phyloP scores from a whole-genome alignment of 2,113 vertebrate species.

The Picathartes gymnocephalus region DNA sequence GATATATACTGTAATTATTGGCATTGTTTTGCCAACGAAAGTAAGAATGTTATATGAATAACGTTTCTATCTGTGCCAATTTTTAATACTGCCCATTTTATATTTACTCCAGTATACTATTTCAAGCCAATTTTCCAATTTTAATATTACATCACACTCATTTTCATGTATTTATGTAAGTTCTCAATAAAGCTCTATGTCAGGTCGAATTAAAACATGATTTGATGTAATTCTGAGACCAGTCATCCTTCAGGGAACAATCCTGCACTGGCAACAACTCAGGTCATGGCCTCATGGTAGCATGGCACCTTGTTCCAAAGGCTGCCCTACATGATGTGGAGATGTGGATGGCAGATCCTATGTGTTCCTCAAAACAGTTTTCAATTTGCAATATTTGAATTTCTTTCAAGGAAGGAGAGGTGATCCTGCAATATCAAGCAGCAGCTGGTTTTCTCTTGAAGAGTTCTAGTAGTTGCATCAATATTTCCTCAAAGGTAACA shows the following conservation, averaged over 20 bases:
- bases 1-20: background rate
- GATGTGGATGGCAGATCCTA: background rate
- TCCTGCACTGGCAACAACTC: background rate
- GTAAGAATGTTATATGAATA: background rate
- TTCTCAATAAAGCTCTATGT: background rate
- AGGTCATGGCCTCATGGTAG: background rate
- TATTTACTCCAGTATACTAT: background rate
- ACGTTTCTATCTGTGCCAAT: background rate
- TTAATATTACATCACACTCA: conserved; percentile 3
- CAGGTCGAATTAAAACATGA: conserved; percentile 4
- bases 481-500: conserved; percentile 5
- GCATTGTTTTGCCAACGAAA: conserved; percentile 19
- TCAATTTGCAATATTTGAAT: background rate
- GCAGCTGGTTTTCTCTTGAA: background rate
- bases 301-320: background rate
- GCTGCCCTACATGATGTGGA: background rate
- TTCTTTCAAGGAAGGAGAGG: background rate
- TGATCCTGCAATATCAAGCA: background rate
- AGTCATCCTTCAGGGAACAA: background rate
- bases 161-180: background rate
- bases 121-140: conserved; percentile 19
- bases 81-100: background rate
- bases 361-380: background rate
- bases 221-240: background rate
- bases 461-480: background rate